These are phyloP conservation scores for Pteronura brasiliensis DNA, from an alignment of 2,113 vertebrate genomes.

Conservation along the genomic window DNA sequence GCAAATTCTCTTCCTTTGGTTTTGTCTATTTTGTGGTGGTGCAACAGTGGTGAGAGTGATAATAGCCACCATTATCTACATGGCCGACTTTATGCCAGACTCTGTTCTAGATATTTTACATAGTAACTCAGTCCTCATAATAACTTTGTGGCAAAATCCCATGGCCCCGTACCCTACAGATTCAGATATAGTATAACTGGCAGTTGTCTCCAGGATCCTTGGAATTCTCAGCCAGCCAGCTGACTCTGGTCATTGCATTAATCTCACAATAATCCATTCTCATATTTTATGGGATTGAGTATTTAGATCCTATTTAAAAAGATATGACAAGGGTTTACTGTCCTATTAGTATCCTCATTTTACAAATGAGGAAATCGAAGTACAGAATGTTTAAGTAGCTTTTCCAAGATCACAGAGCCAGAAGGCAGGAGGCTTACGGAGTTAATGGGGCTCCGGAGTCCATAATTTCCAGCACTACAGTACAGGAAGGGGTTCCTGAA, in stretches of 20 bases:
- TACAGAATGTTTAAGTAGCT: neutral
- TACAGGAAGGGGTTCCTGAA: neutral
- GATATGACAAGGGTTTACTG: neutral
- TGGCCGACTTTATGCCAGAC: neutral
- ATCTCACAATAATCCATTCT: neutral
- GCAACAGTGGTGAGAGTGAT: rapidly evolving
- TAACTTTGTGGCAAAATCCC: neutral
- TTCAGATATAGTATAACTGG: neutral
- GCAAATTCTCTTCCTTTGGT: neutral
- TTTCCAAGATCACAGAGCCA: neutral
- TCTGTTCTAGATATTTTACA: neutral
- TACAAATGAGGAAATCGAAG: neutral
- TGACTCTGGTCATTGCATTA: neutral
- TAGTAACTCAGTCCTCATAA: neutral
- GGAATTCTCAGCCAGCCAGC: neutral
- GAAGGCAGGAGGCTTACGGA: neutral
- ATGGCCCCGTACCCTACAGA: neutral
- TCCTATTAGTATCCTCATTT: neutral
- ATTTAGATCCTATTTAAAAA: neutral
- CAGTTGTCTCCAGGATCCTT: neutral
- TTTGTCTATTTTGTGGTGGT: neutral
- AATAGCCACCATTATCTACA: no score
- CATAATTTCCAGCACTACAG: neutral
- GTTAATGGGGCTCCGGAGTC: neutral
- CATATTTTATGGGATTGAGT: neutral